phyloP scores from a whole-genome alignment of 2,113 vertebrate genomes.

The Heloderma charlesbogerti region DNA sequence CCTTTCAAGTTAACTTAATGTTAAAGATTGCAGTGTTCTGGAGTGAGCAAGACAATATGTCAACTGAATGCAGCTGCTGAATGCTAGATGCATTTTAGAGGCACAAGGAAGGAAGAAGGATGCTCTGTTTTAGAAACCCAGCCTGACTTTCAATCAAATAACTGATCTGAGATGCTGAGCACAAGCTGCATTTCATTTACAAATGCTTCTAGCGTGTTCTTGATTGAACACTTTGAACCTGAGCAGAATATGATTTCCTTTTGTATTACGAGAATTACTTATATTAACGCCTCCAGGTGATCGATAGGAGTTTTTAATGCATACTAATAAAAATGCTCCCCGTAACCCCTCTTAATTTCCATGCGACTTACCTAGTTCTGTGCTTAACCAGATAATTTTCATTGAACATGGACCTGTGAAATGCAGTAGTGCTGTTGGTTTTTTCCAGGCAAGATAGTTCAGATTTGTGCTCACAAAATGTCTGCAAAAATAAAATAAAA shows the following conservation, averaged over 20 bases:
- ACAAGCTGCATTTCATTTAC: conserved; percentile 68
- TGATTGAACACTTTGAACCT: conserved; percentile 71
- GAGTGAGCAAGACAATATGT: conserved; percentile 53
- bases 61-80: conserved; percentile 46
- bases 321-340: conserved; percentile 68
- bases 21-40: conserved; percentile 56
- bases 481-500: conserved; percentile 44
- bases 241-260: conserved; percentile 71
- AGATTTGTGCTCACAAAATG: conserved; percentile 47
- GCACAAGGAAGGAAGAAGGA: conserved; percentile 45
- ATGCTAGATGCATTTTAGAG: conserved; percentile 58
- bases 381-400: conserved; percentile 57
- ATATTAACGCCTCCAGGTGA: conserved; percentile 60
- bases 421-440: conserved; percentile 29
- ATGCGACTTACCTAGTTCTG: conserved; percentile 44
- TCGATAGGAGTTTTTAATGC: conserved; percentile 67
- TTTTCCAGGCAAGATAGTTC: conserved; percentile 47
- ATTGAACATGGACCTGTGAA: conserved; percentile 57
- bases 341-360: conserved; percentile 57
- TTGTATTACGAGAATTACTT: conserved; percentile 55
- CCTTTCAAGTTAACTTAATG: conserved; percentile 44
- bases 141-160: conserved; percentile 69
- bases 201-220: conserved; percentile 65
- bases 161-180: conserved; percentile 71
- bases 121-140: conserved; percentile 63